Base-by-base conservation (phyloP, 1,140 invertebrate genomes). In the Drosophila varians region DNA sequence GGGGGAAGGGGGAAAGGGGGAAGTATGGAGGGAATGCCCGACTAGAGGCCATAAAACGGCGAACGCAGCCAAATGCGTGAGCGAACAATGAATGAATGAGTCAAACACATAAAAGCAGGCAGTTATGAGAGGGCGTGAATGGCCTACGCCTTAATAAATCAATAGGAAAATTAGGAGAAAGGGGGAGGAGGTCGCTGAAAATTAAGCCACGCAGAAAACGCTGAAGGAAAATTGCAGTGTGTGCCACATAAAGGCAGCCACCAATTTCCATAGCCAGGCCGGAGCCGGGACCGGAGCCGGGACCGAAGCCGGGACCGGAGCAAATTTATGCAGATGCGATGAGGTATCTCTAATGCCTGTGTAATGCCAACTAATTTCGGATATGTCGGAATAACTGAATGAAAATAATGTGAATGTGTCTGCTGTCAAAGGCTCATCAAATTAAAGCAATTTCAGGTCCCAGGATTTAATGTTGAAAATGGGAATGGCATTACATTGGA, bases 241-340 rank as follows among this genome's bases (percentile, higher is more conserved):
- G 60, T 61, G 38, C 38, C 38, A 45, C 60, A 52, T 51, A 65
- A 43, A 66, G 26, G 26, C 62, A 26, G 26, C 6, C 53, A 26
- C 8, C 26, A 25, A 66, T 65, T 66, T 65, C 19, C 25, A 42
- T 2, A 66, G 26, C 45, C 14, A n/a, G 28, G 21, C 21, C 21
- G 4, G 4, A 4, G 4, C 21, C 21, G 4, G 21, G 21, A 21
- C 21, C 21, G 21, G 21, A 1, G 19, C 7, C n/a, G n/a, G n/a
- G 21, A 21, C 21, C 21, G 4, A 21, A 4, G 4, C 21, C 21
- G 4, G 21, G 21, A 21, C 21, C 21, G 21, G 21, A 1, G 19
- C 7, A 66, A 66, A 66, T 66, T 53, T 66, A 66, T 66, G 62
- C 62, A 66, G 62, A 66, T 66, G 62, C 38, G 62, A 66, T 66